Percentiles rank a stretch among this genome's conserved stretches.
These are phyloP conservation scores for Alexandromys fortis DNA, from an alignment of 2,113 vertebrate genomes.

Conservation along the genomic window DNA sequence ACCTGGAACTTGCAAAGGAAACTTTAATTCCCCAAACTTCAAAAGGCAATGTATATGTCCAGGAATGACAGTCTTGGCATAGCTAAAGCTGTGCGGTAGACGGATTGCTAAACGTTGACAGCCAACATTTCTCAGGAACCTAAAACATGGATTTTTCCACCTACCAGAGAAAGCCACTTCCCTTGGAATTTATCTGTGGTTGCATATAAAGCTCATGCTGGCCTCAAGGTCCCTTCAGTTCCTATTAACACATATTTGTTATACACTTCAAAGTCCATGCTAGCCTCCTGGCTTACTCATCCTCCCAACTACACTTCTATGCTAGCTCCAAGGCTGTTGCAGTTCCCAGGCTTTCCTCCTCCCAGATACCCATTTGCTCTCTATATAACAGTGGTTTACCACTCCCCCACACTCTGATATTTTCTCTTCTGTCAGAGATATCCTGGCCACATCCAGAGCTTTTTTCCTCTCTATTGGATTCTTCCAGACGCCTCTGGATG, in stretches of 20 bases:
- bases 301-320: neutral
- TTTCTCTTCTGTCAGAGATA: neutral
- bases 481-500: neutral
- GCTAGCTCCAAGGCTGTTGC: neutral
- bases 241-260: neutral
- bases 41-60: neutral
- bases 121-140: neutral
- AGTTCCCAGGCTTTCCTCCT: neutral
- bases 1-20: neutral
- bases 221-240: neutral
- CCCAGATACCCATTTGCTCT: neutral
- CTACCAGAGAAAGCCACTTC: neutral
- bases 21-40: neutral
- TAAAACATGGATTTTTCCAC: neutral
- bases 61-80: neutral
- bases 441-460: neutral
- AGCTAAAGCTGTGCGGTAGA: neutral
- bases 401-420: neutral
- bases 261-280: neutral
- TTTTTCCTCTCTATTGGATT: neutral
- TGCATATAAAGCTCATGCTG: neutral
- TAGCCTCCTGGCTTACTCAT: neutral
- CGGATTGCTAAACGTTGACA: neutral
- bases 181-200: neutral
- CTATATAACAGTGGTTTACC: neutral